Base-by-base conservation (phyloP, 2,113 vertebrate genomes). In the Xerus inauris region DNA sequence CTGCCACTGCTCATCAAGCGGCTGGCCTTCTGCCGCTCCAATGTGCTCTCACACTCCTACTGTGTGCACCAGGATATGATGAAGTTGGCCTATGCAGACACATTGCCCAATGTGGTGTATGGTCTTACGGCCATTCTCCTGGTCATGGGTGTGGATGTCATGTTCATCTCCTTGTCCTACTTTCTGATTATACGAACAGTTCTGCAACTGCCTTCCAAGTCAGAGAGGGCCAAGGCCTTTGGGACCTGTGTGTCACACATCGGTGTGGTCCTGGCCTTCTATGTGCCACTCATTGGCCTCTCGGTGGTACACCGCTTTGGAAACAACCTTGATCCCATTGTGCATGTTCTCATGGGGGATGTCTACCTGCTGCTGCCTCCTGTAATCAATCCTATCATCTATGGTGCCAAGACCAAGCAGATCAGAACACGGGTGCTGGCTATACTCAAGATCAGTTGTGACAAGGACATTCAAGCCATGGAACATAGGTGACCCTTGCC, bases 301-400 rank as follows among this genome's bases (percentile, higher is more conserved):
- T 98, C 98, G 0, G 97, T 98, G 75, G 96, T 98, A 0, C 98
- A 98, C 45, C 98, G 98, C 26, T 98, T 97, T 94, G 96, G 98
- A 35, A 97, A 98, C 14, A 94, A 92, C 51, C 96, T 98, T 35
- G 57, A 96, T 45, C 91, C 96, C 9, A 95, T 97, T 59, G 89
- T 98, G 16, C 97, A 93, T 49, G 85, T 98, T 83, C 79, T 97
- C 5, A 97, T 98, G 95, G 98, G 97, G 20, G 92, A 98, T 32
- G 65, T 98, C 71, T 98, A 98, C 38, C 88, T 98, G 35, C 83
- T 98, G 62, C 79, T 97, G 59, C 98, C 98, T 72, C 98, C 98
- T 17, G 96, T 98, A 76, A 91, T 98, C 89, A 98, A 98, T 76
- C 98, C 98, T 54, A 96, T 98, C 47, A 97, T 97, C 94, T 98